Percentiles rank a stretch among this genome's conserved stretches.
phyloP scores from a whole-genome alignment of 2,113 vertebrate genomes.

The Mirza zaza region DNA sequence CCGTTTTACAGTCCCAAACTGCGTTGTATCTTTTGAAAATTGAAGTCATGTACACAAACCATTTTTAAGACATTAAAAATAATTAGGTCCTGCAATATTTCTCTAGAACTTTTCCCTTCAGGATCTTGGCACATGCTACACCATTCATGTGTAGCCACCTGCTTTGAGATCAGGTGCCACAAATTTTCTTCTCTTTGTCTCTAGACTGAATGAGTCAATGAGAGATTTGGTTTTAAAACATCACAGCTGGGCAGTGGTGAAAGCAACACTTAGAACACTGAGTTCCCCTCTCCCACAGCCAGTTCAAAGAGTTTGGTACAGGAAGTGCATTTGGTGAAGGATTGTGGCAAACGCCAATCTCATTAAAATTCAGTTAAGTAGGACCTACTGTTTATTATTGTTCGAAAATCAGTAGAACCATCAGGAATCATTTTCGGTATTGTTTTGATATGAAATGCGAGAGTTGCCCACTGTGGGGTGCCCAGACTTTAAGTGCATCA shows the following conservation, averaged over 20 bases:
- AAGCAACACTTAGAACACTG: not conserved
- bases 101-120: not conserved
- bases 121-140: not conserved
- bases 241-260: not conserved
- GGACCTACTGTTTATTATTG: not conserved
- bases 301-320: not conserved
- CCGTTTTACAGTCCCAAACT: not conserved
- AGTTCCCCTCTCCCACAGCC: not conserved
- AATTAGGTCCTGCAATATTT: not conserved
- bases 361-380: slow-evolving; percentile 7
- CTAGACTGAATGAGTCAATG: not conserved
- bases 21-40: not conserved
- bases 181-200: not conserved
- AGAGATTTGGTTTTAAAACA: slow-evolving; percentile 4
- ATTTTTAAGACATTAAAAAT: slow-evolving; percentile 30
- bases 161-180: not conserved
- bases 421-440: not conserved
- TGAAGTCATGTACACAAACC: not conserved
- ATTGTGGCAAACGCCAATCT: not conserved
- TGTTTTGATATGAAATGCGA: slow-evolving; percentile 5
- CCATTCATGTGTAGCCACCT: not conserved
- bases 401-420: not conserved
- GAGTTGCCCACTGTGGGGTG: not conserved
- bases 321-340: not conserved
- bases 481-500: not conserved